Evolutionary conservation across 2,888 invertebrate genomes (phyloP).

Genomic region (Anthophora plumipes): DNA sequence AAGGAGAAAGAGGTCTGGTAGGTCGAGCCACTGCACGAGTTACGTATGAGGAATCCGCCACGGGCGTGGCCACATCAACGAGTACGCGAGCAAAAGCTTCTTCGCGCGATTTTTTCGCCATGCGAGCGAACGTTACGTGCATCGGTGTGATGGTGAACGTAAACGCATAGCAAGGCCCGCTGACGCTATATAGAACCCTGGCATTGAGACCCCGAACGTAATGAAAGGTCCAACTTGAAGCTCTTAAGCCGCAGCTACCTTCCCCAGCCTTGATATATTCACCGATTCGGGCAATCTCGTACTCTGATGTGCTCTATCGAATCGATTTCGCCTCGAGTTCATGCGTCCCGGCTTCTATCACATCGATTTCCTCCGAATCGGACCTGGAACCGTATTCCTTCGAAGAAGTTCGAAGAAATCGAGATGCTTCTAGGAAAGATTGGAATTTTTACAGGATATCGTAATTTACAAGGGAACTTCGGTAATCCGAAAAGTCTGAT

Average conservation of each 20-base stretch:
- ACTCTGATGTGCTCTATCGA: conserved; percentile 35
- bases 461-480: too few species aligned
- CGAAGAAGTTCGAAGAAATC: neutral
- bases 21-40: conserved; percentile 84
- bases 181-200: conserved; percentile 49
- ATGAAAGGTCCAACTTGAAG: conserved; percentile 60
- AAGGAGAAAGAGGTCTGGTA: conserved; percentile 81
- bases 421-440: neutral
- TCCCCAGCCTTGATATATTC: conserved; percentile 52
- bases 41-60: conserved; percentile 85
- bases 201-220: conserved; percentile 64
- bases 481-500: too few species aligned
- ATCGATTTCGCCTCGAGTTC: conserved; percentile 41
- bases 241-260: conserved; percentile 35
- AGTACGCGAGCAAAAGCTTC: conserved; percentile 78
- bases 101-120: conserved; percentile 72
- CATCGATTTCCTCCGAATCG: conserved; percentile 5
- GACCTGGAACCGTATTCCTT: neutral
- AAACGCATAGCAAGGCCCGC: conserved; percentile 11
- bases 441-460: neutral
- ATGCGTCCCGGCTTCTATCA: conserved; percentile 18
- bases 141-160: conserved; percentile 23
- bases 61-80: conserved; percentile 84
- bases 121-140: conserved; percentile 38
- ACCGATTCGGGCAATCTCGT: conserved; percentile 44